Conservation (phyloP, 2,113 vertebrate genomes). For the Podarcis muralis region DNA sequence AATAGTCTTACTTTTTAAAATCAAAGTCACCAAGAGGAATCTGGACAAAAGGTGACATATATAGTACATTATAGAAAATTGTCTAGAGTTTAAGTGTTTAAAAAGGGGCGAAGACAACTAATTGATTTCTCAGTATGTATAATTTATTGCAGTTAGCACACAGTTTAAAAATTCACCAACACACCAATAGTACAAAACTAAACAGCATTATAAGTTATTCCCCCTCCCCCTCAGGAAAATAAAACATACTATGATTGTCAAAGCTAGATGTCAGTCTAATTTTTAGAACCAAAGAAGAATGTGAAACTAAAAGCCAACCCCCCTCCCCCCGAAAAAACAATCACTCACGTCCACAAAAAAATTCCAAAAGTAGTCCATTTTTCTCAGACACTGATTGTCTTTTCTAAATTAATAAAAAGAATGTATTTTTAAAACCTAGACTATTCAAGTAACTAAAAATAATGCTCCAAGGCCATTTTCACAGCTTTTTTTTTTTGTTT, state of each 20-base stretch:
- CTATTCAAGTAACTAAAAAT: conserved; percentile 99
- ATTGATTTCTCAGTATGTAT: conserved; percentile 89
- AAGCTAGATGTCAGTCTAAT: conserved; percentile 99
- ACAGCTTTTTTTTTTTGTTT: conserved; percentile 88
- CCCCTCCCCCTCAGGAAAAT: conserved; percentile 96
- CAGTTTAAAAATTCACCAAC: conserved; percentile 99
- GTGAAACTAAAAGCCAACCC: conserved; percentile 84
- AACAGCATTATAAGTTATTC: conserved; percentile 99
- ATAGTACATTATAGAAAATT: conserved; percentile 60
- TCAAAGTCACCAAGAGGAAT: conserved; percentile 61
- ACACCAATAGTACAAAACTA: conserved; percentile 99
- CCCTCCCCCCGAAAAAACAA: conserved; percentile 81
- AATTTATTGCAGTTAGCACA: conserved; percentile 99
- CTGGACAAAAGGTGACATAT: conserved; percentile 66
- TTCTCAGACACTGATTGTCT: conserved; percentile 97
- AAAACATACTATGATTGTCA: conserved; percentile 99
- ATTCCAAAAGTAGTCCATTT: conserved; percentile 87
- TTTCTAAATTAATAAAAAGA: conserved; percentile 85
- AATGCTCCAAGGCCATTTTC: conserved; percentile 92
- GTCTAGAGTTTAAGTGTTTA: conserved; percentile 60
- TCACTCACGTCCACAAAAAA: conserved; percentile 87
- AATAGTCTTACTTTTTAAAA: background rate
- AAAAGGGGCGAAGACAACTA: conserved; percentile 73
- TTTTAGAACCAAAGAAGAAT: conserved; percentile 90
- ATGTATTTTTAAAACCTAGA: conserved; percentile 83